phyloP scores from a whole-genome alignment of 2,797 vertebrate genomes.

The Galago senegalensis region DNA sequence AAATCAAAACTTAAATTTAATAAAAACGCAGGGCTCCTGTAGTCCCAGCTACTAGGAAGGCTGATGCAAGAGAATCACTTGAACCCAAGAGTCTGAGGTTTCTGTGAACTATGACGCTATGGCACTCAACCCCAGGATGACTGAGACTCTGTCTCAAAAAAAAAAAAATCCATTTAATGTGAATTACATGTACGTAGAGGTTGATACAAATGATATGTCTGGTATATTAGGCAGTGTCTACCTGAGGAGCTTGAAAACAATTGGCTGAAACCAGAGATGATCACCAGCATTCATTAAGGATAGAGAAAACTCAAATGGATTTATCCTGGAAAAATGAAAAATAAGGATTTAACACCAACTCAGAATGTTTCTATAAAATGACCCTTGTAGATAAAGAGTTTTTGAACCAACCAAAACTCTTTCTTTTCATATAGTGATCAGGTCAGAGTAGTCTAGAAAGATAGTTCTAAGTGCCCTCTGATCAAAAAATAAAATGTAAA shows the following conservation, averaged over 20 bases:
- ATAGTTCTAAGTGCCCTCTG: background rate
- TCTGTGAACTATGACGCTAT: too few relatives aligned
- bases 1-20: background rate
- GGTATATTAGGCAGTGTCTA: background rate
- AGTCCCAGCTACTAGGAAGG: too few relatives aligned
- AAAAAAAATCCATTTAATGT: background rate
- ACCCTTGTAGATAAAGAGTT: background rate
- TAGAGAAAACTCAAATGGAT: background rate
- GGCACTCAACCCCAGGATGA: too few relatives aligned
- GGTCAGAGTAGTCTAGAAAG: background rate
- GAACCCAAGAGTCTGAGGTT: too few relatives aligned
- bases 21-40: background rate
- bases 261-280: background rate
- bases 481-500: background rate
- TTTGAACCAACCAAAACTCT: background rate
- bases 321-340: background rate
- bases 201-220: background rate
- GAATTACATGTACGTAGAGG: background rate
- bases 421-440: background rate
- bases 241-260: background rate
- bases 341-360: background rate
- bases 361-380: background rate
- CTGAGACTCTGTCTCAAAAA: background rate
- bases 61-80: too few relatives aligned
- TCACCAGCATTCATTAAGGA: background rate